Conservation (phyloP, 2,797 vertebrate genomes). For the Pelochelys cantorii region DNA sequence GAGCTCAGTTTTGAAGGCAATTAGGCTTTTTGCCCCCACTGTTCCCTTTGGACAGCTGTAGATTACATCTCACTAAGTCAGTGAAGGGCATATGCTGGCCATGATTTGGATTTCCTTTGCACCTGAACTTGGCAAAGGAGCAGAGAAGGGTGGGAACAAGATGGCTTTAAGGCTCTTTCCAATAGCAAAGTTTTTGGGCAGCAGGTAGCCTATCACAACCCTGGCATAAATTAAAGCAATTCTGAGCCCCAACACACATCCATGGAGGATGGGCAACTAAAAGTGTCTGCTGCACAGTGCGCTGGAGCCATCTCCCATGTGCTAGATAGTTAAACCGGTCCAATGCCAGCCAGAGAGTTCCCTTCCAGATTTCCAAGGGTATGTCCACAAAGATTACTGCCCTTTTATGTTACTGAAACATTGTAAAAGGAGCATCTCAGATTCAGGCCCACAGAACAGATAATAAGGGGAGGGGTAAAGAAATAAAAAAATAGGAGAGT, state of each 20-base stretch:
- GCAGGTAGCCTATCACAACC: rapidly evolving
- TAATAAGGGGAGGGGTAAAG: not conserved
- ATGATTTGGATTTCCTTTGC: not conserved
- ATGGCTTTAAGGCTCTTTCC: not conserved
- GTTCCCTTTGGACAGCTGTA: too few relatives aligned
- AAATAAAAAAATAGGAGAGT: not conserved
- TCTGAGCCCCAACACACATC: rapidly evolving
- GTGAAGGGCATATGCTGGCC: not conserved
- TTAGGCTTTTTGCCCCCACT: too few relatives aligned
- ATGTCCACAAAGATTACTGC: not conserved
- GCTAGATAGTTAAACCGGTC: rapidly evolving
- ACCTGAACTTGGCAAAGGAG: not conserved
- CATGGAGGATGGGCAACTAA: not conserved
- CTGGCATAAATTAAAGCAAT: not conserved
- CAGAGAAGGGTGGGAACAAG: not conserved
- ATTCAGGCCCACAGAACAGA: not conserved
- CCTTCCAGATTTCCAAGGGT: not conserved
- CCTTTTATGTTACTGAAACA: not conserved
- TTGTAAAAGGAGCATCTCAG: not conserved
- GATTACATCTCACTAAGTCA: not conserved
- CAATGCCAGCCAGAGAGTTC: not conserved
- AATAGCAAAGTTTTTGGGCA: not conserved
- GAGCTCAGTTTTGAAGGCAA: too few relatives aligned
- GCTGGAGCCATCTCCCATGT: not conserved
- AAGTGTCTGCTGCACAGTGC: not conserved